Base-by-base conservation (phyloP, 2,888 invertebrate species). In the Melinaea marsaeus region DNA sequence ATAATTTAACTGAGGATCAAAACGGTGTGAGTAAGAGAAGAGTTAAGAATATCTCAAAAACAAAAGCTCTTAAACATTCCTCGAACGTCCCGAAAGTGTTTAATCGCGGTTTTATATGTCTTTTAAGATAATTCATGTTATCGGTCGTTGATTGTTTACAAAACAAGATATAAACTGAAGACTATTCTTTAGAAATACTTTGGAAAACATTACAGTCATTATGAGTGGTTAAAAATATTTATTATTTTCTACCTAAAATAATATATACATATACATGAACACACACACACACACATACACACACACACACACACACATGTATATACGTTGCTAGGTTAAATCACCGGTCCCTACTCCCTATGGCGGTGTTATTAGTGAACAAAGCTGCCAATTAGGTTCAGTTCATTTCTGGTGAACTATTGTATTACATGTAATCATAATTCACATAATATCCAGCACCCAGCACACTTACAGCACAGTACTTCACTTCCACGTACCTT, bases 381-480 rank as follows among this genome's bases (percentile, higher is more conserved):
- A 79, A 79, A 78, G 76, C 76, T 73, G 74, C 70, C 80, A 82
- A 84, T 85, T 84, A 85, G 79, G 72, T 64, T 69, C 68, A 77
- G 78, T 78, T 75, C 78, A 77, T 46, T 64, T 68, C 62, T 61
- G 55, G 46, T 61, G 63, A 51, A 48, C 45, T 55, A 58, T 58
- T 61, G 37, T 32, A 2, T 11, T 42, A 42, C 9, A 42, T 9
- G 60, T 63, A 46, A 60, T 60, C 35, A 63, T 63, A 56, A 42
- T 58, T 47, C 51, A 13, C 55, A 57, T 58, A 37, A 48, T 55
- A 58, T 64, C 64, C 64, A 61, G 58, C 55, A 13, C 11, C 57
- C 61, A 64, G 58, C 54, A 60, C 57, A 34, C 55, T 56, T 57
- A 60, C 54, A 56, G 46, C 37, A 55, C 13, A 42, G 37, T 42